A percentile compares a stretch with the other conserved stretches of the same genome.
Evolutionary conservation across 2,797 vertebrate genomes (phyloP).

Genomic region (Natrix natrix): DNA sequence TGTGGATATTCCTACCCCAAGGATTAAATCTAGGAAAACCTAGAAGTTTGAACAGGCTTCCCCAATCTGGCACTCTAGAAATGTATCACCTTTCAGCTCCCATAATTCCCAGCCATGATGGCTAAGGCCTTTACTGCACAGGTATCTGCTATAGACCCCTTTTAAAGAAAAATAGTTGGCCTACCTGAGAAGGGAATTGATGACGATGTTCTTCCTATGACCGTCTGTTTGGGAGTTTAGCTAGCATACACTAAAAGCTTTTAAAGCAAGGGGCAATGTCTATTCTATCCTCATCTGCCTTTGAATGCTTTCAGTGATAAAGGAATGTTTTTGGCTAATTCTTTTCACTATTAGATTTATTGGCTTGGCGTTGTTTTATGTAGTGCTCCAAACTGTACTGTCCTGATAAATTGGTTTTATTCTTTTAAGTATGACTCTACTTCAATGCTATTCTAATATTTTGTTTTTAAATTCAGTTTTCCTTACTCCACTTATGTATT

Average conservation of each 20-base stretch:
- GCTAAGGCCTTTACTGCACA: background rate
- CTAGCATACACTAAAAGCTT: background rate
- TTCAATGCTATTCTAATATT: background rate
- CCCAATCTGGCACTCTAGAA: background rate
- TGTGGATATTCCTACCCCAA: background rate
- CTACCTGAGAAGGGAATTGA: background rate
- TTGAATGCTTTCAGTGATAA: background rate
- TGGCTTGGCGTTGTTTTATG: background rate
- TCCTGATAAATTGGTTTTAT: background rate
- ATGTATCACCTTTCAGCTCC: background rate
- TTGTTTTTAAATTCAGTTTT: background rate
- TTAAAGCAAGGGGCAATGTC: background rate
- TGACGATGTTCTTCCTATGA: background rate
- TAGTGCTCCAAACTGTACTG: background rate
- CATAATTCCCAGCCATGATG: background rate
- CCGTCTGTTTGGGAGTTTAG: background rate
- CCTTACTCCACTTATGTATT: background rate
- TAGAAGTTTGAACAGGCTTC: background rate
- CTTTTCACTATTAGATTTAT: background rate
- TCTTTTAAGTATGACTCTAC: background rate
- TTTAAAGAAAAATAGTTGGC: background rate
- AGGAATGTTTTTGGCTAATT: background rate
- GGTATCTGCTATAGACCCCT: background rate
- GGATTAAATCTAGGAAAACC: background rate
- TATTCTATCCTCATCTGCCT: background rate